Percentiles rank a stretch among this genome's conserved stretches.
Evolutionary conservation across 2,888 invertebrate genomes (phyloP).

Genomic region (Rhopalosiphum nymphaeae): DNA sequence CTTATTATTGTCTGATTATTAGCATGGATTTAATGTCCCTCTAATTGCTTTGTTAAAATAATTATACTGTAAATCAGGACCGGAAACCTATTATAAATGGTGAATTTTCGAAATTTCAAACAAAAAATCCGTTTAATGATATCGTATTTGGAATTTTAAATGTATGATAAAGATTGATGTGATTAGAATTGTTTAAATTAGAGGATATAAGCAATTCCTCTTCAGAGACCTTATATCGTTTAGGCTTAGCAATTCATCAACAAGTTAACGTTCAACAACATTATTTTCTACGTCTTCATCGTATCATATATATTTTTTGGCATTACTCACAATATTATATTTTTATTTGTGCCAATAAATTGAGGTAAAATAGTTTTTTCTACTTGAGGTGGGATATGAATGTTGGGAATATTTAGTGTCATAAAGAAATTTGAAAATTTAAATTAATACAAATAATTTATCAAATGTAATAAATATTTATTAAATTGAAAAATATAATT

Average conservation of each 20-base stretch:
- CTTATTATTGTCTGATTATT: not conserved
- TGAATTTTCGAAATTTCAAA: not conserved
- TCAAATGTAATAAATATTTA: not conserved
- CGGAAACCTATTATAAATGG: not conserved
- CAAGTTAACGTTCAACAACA: not conserved
- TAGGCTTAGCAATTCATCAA: no score
- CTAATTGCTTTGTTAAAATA: not conserved
- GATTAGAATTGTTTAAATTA: not conserved
- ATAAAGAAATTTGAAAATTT: not conserved
- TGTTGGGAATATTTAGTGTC: not conserved
- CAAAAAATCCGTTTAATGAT: not conserved
- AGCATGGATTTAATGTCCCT: not conserved
- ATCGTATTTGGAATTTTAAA: not conserved
- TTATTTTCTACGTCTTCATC: not conserved
- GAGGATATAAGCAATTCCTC: not conserved
- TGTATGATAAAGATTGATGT: not conserved
- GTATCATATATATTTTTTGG: not conserved
- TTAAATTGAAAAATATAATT: not conserved
- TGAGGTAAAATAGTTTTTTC: not conserved
- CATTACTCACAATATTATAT: not conserved
- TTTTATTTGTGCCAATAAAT: not conserved
- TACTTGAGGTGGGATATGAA: not conserved
- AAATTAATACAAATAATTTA: not conserved
- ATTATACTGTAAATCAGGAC: not conserved
- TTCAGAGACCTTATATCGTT: not conserved